Evolutionary conservation across 2,888 invertebrate genomes (phyloP).

Genomic region (Lamellibrachia satsuma): DNA sequence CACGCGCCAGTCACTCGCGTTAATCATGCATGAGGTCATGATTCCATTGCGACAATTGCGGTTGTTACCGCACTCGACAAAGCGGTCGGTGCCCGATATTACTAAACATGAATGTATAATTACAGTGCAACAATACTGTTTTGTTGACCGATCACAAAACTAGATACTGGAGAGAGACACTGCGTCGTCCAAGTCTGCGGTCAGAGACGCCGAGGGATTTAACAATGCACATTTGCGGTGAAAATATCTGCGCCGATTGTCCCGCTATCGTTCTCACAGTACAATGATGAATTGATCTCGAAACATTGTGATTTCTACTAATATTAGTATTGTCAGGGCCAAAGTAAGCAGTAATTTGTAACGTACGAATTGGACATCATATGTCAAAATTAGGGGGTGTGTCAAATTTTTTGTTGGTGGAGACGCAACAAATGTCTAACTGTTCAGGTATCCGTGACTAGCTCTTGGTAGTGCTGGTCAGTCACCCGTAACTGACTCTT

Average conservation of each 20-base stretch:
- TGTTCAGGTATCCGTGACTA: background rate
- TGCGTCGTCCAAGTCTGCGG: background rate
- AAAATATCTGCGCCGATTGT: background rate
- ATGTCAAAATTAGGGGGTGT: background rate
- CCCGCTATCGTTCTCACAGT: background rate
- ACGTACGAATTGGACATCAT: background rate
- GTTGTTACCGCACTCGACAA: background rate
- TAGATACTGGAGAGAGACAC: background rate
- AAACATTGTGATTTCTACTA: background rate
- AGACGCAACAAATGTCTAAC: background rate
- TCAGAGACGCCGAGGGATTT: background rate
- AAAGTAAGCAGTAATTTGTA: background rate
- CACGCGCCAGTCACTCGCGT: background rate
- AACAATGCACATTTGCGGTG: background rate
- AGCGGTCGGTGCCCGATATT: background rate
- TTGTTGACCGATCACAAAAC: background rate
- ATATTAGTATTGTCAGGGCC: background rate
- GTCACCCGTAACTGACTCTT: background rate
- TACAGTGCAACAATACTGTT: background rate
- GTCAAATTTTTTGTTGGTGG: background rate
- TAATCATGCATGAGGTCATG: background rate
- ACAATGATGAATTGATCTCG: background rate
- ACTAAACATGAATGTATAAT: background rate
- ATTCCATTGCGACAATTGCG: background rate
- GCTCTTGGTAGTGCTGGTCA: background rate